Conservation (phyloP, 2,797 vertebrate genomes). For the Enteromius thamalakanensis region DNA sequence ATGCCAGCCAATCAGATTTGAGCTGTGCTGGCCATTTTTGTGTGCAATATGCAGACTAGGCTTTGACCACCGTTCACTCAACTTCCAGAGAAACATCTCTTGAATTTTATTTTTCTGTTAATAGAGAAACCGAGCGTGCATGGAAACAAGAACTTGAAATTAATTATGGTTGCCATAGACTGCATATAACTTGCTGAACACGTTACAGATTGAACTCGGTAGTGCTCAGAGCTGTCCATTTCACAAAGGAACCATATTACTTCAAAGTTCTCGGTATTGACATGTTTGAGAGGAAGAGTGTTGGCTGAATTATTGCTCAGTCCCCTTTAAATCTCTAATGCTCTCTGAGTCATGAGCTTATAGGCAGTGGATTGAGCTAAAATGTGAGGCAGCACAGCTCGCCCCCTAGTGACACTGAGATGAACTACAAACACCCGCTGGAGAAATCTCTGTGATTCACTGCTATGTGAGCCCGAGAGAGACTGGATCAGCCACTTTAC, state of each 20-base stretch:
- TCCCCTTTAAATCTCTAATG: conserved; percentile 57
- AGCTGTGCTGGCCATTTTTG: not conserved
- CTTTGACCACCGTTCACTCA: not conserved
- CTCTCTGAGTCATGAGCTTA: not conserved
- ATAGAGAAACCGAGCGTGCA: not conserved
- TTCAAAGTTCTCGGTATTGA: conserved; percentile 51
- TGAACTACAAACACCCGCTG: conserved; percentile 25
- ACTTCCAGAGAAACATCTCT: not conserved
- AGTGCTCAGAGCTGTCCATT: conserved; percentile 29
- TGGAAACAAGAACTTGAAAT: not conserved
- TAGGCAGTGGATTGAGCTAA: conserved; percentile 7
- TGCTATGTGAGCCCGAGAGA: conserved; percentile 1
- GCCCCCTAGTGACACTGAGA: conserved; percentile 64
- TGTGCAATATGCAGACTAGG: not conserved
- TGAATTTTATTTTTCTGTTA: not conserved
- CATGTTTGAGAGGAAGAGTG: conserved; percentile 56
- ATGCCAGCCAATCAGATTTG: not conserved
- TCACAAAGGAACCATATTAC: conserved; percentile 42
- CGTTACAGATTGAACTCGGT: conserved; percentile 43
- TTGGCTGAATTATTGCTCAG: conserved; percentile 57
- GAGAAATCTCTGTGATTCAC: conserved; percentile 27
- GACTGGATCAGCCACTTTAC: not conserved
- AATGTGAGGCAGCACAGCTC: conserved; percentile 61
- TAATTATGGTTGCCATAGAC: not conserved
- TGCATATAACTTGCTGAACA: conserved; percentile 34